Evolutionary conservation across 1,140 invertebrate species (phyloP).

Genomic region (Drosophila athabasca): DNA sequence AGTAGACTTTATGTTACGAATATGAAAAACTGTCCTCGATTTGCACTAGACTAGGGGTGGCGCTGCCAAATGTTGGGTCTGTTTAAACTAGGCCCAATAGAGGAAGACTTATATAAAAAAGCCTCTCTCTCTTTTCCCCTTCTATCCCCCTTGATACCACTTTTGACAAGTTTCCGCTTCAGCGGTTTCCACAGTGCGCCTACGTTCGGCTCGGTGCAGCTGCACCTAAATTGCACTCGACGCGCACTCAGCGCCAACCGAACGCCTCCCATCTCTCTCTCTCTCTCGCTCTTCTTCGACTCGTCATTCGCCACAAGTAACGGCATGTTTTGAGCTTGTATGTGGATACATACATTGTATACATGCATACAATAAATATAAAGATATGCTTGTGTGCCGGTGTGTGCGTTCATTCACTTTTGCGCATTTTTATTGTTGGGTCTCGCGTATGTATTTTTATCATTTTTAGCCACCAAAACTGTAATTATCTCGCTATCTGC

Average conservation of each 20-base stretch:
- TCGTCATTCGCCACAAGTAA: slow-evolving; percentile 38
- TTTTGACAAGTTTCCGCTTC: neutral
- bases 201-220: slow-evolving; percentile 44
- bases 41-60: too few species aligned
- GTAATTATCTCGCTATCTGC: slow-evolving; percentile 45
- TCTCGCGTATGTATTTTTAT: slow-evolving; percentile 32
- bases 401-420: slow-evolving; percentile 56
- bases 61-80: too few species aligned
- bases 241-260: slow-evolving; percentile 11
- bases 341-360: too few species aligned
- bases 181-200: slow-evolving; percentile 27
- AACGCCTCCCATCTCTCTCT: slow-evolving; percentile 3
- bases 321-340: neutral
- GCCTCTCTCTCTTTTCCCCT: slow-evolving; percentile 14
- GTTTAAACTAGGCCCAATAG: too few species aligned
- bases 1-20: neutral
- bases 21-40: neutral
- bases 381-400: neutral
- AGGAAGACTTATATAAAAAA: slow-evolving; percentile 13
- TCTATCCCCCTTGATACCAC: too few species aligned
- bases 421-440: slow-evolving; percentile 39
- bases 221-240: slow-evolving; percentile 58
- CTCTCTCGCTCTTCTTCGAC: neutral
- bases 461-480: slow-evolving; percentile 47
- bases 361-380: slow-evolving; percentile 19